Evolutionary conservation across 2,888 invertebrate genomes (phyloP), one percentile per base, ranked within the genome.

Genomic region (Ashinkailepas kermadecensis): DNA sequence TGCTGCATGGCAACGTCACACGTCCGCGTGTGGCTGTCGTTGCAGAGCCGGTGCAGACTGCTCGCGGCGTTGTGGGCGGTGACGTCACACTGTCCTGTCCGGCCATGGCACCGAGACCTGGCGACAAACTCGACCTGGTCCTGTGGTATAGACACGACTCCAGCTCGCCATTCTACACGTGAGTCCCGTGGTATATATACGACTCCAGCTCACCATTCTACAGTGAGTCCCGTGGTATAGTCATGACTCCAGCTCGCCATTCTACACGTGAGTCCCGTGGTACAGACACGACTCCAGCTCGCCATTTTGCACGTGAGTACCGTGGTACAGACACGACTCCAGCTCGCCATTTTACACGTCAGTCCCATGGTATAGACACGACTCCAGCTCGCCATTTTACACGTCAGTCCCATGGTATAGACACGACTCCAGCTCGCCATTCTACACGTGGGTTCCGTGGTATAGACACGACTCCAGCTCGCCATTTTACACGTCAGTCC

Each of bases 121-220:
- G 74, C 54, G 74, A 74, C 74, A 74, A 54, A 2, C 74, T 74
- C 56, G 74, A 74, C 54, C 74, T 74, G 56, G 74, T 54, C 8
- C 74, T 74, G 10, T 74, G 74, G 74, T 74, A 74, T 21, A 54
- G 74, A 21, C 74, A 74, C 56, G 74, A 74, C 74, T 74, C 74
- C 74, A 74, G 74, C 74, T 74, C 74, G 18, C 74, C 74, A 7
- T 74, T 74, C 74, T 74, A 74, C 56, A 74, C 74, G 74, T 74
- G 56, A 74, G 74, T 74, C 13, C 39, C 39, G 12, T 70, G 70
- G 70, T 70, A 70, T 15, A 25, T 39, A 15, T 39, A 70, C 39
- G 70, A 70, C 70, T 70, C 70, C 70, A 70, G 70, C 70, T 70
- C 70, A 15, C 70, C 70, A 6, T 70, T 70, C 39, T 70, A 39